Evolutionary conservation across 2,888 invertebrate genomes (phyloP).

Genomic region (Adineta ricciae): DNA sequence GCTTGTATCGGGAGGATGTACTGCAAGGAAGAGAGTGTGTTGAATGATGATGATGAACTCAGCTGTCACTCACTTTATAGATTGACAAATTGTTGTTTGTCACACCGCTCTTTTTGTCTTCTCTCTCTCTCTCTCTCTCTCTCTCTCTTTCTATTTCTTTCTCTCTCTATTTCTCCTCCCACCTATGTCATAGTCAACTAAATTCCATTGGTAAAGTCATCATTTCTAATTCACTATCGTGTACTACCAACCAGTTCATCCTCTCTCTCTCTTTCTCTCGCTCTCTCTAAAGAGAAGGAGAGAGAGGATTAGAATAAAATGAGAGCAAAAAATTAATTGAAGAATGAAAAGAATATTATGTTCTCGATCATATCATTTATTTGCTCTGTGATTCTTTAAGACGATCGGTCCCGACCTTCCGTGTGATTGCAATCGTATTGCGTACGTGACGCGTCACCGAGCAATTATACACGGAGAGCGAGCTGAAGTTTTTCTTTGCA

Average conservation of each 20-base stretch:
- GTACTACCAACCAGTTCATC: not conserved
- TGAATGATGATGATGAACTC: not conserved
- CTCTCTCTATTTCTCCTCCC: not conserved
- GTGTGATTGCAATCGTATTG: not conserved
- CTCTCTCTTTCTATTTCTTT: not conserved
- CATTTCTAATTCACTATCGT: not conserved
- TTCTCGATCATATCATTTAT: not conserved
- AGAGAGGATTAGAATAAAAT: not conserved
- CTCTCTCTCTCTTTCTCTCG: not conserved
- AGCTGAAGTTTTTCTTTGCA: not conserved
- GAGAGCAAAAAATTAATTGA: not conserved
- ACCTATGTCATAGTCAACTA: not conserved
- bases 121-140: not conserved
- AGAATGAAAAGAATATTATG: not conserved
- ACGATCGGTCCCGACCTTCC: not conserved
- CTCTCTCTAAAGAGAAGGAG: not conserved
- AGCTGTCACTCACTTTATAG: not conserved
- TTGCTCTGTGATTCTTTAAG: not conserved
- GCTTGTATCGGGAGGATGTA: not conserved
- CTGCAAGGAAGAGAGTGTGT: not conserved
- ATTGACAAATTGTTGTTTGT: not conserved
- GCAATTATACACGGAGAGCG: not conserved
- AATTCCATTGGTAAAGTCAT: not conserved
- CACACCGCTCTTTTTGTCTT: not conserved
- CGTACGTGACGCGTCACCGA: constrained; percentile 7